Evolutionary conservation across 2,113 vertebrate species (phyloP), one percentile per base, ranked within the genome.

Genomic region (Gallinago paraguaiae): DNA sequence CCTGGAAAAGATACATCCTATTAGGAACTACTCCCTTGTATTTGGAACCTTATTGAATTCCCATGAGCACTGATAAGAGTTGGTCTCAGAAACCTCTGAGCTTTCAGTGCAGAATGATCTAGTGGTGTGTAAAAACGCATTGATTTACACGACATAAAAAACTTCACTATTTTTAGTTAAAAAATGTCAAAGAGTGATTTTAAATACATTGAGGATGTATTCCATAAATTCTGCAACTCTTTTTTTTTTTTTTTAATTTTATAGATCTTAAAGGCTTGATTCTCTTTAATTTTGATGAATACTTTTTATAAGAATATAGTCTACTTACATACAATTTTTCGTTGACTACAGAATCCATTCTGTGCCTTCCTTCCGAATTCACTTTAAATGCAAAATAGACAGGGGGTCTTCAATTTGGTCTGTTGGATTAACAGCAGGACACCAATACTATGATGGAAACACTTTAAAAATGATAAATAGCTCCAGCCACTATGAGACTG

Each of bases 381-480:
- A 71, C 72, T 95, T 93, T 79, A 85, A 93, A 91, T 76, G 79
- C 25, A 82, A 51, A 86, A 90, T 84, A 74, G 30, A 83, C 28
- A 82, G 70, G 16, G 8, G 78, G 54, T 48, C 65, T 96, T 97
- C 82, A 92, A 20, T 60, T 28, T 48, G 69, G 33, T 24, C 90
- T 97, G 80, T 90, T 9, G 6, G 85, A 86, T 90, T 76, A 94
- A 75, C 85, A 96, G 91, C 87, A 83, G 93, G 91, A 60, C 45
- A 72, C 8, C 78, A 76, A 56, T 39, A 16, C 59, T 64, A 72
- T 63, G 72, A 94, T 53, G 51, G 84, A 97, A 96, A 91, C 61
- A 91, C 92, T 67, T 82, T 69, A 83, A 91, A 97, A 96, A 97
- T 97, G 14, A 93, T 90, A 94, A 97, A 97, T 50, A 87, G 39